Evolutionary conservation across 1,140 invertebrate genomes (phyloP).

Genomic region (Calliopsis andreniformis): DNA sequence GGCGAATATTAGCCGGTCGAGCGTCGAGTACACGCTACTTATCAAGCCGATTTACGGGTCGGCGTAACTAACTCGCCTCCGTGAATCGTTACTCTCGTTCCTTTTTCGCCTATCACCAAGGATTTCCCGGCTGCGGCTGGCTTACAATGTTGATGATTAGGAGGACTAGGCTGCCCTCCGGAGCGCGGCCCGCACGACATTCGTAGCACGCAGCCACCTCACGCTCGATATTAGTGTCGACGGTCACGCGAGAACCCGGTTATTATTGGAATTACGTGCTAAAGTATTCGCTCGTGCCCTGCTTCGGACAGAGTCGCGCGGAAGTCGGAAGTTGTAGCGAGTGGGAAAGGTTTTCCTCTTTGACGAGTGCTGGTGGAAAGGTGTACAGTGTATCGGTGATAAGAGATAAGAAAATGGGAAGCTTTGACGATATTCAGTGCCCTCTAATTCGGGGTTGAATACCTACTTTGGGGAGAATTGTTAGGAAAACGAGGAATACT

Average conservation of each 20-base stretch:
- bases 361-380: not conserved
- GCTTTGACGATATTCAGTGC: too few relatives aligned
- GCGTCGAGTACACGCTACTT: slow-evolving; percentile 14
- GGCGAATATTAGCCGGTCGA: slow-evolving; percentile 29
- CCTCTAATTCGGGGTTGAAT: too few relatives aligned
- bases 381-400: not conserved
- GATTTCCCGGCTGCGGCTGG: slow-evolving; percentile 15
- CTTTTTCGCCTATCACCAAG: slow-evolving; percentile 33
- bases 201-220: slow-evolving; percentile 57
- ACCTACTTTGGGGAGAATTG: too few relatives aligned
- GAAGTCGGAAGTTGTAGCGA: slow-evolving; percentile 32
- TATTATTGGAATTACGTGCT: slow-evolving; percentile 61
- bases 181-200: slow-evolving; percentile 41
- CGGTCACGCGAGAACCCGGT: slow-evolving; percentile 58
- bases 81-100: slow-evolving; percentile 34
- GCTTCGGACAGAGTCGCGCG: not conserved
- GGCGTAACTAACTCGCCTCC: slow-evolving; percentile 33
- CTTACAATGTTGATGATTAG: slow-evolving; percentile 61
- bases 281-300: slow-evolving; percentile 48
- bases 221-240: slow-evolving; percentile 51
- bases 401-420: too few relatives aligned
- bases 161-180: slow-evolving; percentile 10
- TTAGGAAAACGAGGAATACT: too few relatives aligned
- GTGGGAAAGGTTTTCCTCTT: not conserved
- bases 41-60: slow-evolving; percentile 41